Percentiles rank a stretch among this genome's conserved stretches.
These are phyloP conservation scores for Chloromyia formosa DNA, from an alignment of 2,888 invertebrate genomes.

Conservation along the genomic window DNA sequence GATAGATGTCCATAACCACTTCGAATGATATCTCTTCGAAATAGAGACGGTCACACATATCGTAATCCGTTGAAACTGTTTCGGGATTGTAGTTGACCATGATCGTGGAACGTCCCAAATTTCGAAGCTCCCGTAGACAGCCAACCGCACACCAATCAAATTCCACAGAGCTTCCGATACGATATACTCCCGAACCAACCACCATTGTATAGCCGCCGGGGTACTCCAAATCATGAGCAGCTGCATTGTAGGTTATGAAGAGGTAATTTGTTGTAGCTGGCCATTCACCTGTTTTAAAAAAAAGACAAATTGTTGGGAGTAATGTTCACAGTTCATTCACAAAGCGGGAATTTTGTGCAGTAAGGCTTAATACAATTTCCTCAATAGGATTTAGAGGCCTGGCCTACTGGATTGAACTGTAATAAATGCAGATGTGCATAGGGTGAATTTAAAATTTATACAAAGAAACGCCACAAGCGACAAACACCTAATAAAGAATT, in stretches of 20 bases:
- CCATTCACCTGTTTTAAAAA: conserved; percentile 75
- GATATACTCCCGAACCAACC: conserved; percentile 93
- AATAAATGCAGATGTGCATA: too few relatives aligned
- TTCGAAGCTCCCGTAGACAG: conserved; percentile 89
- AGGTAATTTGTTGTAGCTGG: conserved; percentile 98
- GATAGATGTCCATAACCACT: conserved; percentile 98
- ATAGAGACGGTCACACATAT: conserved; percentile 98
- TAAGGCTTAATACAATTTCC: too few relatives aligned
- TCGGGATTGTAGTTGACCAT: conserved; percentile 99
- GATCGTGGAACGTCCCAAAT: conserved; percentile 88
- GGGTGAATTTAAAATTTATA: too few relatives aligned
- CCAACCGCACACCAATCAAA: conserved; percentile 99
- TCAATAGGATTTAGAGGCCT: too few relatives aligned
- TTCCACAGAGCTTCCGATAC: conserved; percentile 98
- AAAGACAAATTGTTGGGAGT: not conserved
- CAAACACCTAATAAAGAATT: too few relatives aligned
- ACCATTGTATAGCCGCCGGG: conserved; percentile 85
- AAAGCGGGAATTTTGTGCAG: not conserved
- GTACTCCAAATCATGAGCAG: conserved; percentile 82
- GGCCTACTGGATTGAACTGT: too few relatives aligned
- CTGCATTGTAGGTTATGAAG: conserved; percentile 96
- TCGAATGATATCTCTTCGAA: conserved; percentile 99
- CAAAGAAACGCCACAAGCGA: too few relatives aligned
- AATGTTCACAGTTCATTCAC: not conserved
- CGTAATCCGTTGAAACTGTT: conserved; percentile 99